Percentiles rank a stretch among this genome's conserved stretches.
These are phyloP conservation scores for Platycheirus albimanus DNA, from an alignment of 2,888 invertebrate species.

Conservation along the genomic window DNA sequence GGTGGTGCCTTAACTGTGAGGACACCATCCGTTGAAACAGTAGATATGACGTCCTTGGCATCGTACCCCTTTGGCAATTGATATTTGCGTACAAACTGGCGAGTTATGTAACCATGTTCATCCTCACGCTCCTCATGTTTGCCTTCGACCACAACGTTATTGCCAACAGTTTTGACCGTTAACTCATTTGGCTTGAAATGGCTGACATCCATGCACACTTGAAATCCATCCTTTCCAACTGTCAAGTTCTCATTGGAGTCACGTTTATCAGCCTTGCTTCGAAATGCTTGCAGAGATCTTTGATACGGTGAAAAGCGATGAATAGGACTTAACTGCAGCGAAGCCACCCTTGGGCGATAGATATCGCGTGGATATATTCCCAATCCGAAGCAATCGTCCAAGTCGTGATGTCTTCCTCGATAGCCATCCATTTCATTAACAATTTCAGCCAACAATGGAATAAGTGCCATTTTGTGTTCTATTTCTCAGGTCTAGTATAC, in stretches of 20 bases:
- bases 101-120: slow-evolving; percentile 88
- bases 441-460: slow-evolving; percentile 79
- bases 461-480: slow-evolving; percentile 77
- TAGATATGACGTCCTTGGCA: slow-evolving; percentile 88
- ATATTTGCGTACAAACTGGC: slow-evolving; percentile 90
- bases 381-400: slow-evolving; percentile 79
- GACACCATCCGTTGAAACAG: slow-evolving; percentile 89
- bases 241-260: slow-evolving; percentile 83
- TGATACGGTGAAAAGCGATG: slow-evolving; percentile 88
- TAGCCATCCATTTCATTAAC: slow-evolving; percentile 78
- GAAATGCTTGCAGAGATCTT: slow-evolving; percentile 84
- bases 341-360: slow-evolving; percentile 77
- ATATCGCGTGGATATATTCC: slow-evolving; percentile 80
- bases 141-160: slow-evolving; percentile 88
- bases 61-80: slow-evolving; percentile 90
- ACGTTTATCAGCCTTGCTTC: slow-evolving; percentile 84
- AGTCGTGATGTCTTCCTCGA: slow-evolving; percentile 74
- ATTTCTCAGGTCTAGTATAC: neutral
- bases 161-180: slow-evolving; percentile 90
- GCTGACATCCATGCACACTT: slow-evolving; percentile 88
- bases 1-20: slow-evolving; percentile 86
- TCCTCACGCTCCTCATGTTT: slow-evolving; percentile 90
- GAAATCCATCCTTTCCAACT: slow-evolving; percentile 87
- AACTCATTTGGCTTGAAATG: slow-evolving; percentile 92
- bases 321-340: slow-evolving; percentile 82